Conservation (phyloP, 1,140 invertebrate species). For the Hypsibius dujardini region DNA sequence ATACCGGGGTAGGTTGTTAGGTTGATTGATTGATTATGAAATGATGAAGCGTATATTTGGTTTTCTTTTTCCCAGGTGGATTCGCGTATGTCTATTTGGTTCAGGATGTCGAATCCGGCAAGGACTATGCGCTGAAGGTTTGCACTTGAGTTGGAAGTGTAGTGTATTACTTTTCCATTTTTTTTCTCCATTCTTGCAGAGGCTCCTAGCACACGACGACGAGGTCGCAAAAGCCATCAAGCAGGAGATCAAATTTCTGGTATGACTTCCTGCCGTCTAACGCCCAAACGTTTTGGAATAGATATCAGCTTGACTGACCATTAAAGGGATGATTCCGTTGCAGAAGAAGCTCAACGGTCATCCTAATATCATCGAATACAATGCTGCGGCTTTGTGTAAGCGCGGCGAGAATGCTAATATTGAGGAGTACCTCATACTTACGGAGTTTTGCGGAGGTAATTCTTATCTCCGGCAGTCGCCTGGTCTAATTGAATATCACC, state of each 20-base stretch:
- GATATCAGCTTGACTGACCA: background rate
- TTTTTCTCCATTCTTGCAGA: slow-evolving; percentile 28
- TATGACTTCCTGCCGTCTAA: slow-evolving; percentile 28
- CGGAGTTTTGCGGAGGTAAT: slow-evolving; percentile 39
- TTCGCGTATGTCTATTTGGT: slow-evolving; percentile 84
- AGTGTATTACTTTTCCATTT: slow-evolving; percentile 8
- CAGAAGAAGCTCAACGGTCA: slow-evolving; percentile 40
- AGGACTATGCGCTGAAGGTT: slow-evolving; percentile 62
- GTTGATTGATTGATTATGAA: no score
- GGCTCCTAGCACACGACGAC: slow-evolving; percentile 38
- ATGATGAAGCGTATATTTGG: no score
- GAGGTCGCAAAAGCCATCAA: slow-evolving; percentile 36
- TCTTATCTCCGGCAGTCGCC: background rate
- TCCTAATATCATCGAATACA: slow-evolving; percentile 39
- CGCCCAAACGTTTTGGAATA: slow-evolving; percentile 13
- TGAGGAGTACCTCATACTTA: slow-evolving; percentile 38
- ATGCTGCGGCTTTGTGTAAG: slow-evolving; percentile 36
- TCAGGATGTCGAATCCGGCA: slow-evolving; percentile 62
- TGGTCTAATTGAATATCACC: slow-evolving; percentile 18
- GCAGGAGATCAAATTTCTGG: slow-evolving; percentile 38
- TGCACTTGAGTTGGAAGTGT: background rate
- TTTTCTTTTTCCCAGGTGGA: slow-evolving; percentile 46
- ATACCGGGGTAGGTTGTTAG: no score
- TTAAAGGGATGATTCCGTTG: slow-evolving; percentile 19
- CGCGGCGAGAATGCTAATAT: slow-evolving; percentile 34